Percentiles rank a stretch among this genome's conserved stretches.
Conservation (phyloP, 2,797 vertebrate species). For the Microchirus variegatus region DNA sequence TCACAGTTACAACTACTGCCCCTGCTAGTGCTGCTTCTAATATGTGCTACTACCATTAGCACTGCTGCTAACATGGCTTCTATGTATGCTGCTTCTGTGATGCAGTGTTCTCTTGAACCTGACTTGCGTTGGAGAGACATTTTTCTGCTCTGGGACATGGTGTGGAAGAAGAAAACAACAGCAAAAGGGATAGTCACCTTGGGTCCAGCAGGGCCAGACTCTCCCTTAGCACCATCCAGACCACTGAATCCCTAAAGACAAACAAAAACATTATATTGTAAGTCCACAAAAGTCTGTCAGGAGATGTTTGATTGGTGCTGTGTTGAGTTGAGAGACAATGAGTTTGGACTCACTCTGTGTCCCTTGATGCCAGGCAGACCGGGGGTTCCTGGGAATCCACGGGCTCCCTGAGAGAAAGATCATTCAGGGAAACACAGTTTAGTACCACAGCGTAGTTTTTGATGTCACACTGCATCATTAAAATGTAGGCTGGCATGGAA, state of each 20-base stretch:
- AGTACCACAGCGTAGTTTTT: neutral
- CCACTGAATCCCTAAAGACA: slow-evolving; percentile 92
- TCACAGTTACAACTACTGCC: too few species aligned
- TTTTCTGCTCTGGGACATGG: neutral
- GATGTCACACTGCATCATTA: neutral
- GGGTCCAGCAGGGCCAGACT: slow-evolving; percentile 92
- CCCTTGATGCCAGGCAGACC: slow-evolving; percentile 98
- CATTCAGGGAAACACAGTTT: neutral
- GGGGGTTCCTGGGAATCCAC: slow-evolving; percentile 97
- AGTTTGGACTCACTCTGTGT: slow-evolving; percentile 90
- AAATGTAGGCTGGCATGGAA: neutral
- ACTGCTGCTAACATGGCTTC: neutral
- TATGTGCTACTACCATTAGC: neutral
- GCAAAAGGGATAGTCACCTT: slow-evolving; percentile 81
- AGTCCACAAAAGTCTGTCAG: neutral
- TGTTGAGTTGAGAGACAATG: neutral
- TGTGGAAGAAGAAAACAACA: neutral
- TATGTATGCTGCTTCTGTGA: neutral
- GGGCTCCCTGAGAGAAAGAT: slow-evolving; percentile 85
- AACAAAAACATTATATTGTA: neutral
- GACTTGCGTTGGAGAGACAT: neutral
- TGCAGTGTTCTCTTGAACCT: too few species aligned
- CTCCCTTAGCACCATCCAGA: slow-evolving; percentile 97
- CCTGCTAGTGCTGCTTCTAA: too few species aligned
- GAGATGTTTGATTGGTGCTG: neutral